phyloP scores from a whole-genome alignment of 2,888 invertebrate genomes.

The Andrena marginata region DNA sequence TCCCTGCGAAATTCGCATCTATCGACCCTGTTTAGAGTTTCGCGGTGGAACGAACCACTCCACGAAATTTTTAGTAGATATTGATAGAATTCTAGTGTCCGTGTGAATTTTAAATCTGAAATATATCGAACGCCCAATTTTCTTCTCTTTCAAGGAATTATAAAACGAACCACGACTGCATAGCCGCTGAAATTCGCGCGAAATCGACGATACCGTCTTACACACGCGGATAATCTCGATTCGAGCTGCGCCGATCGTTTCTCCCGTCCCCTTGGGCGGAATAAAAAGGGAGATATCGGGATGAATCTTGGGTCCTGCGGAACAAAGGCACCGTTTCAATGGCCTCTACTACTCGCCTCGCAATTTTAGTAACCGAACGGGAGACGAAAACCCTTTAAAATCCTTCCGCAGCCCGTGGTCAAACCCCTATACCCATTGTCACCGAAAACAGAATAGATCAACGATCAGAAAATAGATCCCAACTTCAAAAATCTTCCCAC shows the following conservation, averaged over 20 bases:
- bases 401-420: neutral
- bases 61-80: too few species aligned
- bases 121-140: neutral
- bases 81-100: neutral
- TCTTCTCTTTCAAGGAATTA: neutral
- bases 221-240: slow-evolving; percentile 39
- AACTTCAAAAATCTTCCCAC: too few species aligned
- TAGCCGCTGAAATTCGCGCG: neutral
- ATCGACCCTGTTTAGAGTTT: slow-evolving; percentile 5
- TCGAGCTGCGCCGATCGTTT: slow-evolving; percentile 13
- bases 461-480: too few species aligned
- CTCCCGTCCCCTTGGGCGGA: slow-evolving; percentile 29
- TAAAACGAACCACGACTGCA: neutral
- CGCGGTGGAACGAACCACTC: slow-evolving; percentile 29
- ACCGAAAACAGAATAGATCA: too few species aligned
- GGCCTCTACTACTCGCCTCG: neutral
- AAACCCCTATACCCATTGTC: too few species aligned
- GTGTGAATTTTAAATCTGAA: too few species aligned
- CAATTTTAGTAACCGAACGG: neutral
- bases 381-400: neutral
- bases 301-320: slow-evolving; percentile 12
- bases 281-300: slow-evolving; percentile 29
- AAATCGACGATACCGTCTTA: slow-evolving; percentile 46
- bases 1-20: slow-evolving; percentile 22
- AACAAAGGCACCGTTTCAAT: slow-evolving; percentile 7